These are phyloP conservation scores for Heteromyza rotundicornis DNA, from an alignment of 2,888 invertebrate genomes.

Conservation along the genomic window DNA sequence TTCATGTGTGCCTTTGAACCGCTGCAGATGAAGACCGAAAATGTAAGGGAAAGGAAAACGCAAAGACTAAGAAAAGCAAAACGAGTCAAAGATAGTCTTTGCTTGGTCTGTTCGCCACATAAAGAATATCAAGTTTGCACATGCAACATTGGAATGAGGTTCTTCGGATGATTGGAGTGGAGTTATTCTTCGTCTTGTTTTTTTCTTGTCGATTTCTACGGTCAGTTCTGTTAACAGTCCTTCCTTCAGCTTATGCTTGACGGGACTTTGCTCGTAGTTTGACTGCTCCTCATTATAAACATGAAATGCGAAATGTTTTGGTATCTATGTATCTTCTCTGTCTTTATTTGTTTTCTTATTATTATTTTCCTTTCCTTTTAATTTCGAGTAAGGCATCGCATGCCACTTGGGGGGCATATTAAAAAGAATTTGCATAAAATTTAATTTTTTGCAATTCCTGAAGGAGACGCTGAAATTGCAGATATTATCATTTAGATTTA, in stretches of 20 bases:
- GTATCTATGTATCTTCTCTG: neutral
- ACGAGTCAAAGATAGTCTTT: too few species aligned
- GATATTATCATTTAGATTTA: constrained; percentile 28
- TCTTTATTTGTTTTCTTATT: constrained; percentile 4
- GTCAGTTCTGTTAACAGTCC: too few species aligned
- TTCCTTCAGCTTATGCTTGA: neutral
- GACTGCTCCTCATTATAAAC: constrained; percentile 12
- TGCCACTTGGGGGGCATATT: constrained; percentile 19
- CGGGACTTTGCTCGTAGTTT: neutral
- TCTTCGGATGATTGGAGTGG: too few species aligned
- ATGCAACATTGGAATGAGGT: too few species aligned
- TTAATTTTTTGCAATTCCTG: neutral
- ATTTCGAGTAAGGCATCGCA: constrained; percentile 9
- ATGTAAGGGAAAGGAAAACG: too few species aligned
- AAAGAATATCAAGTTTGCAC: too few species aligned
- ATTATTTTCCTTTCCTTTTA: constrained; percentile 3
- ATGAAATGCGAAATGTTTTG: neutral
- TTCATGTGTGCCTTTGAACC: too few species aligned
- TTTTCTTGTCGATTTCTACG: too few species aligned
- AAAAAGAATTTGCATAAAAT: constrained; percentile 13
- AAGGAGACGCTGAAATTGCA: constrained; percentile 16
- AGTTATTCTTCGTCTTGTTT: too few species aligned
- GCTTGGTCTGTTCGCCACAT: too few species aligned
- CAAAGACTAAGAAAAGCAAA: too few species aligned
- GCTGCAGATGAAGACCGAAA: too few species aligned